Base-by-base conservation (phyloP, 2,797 vertebrate species). In the Sciurus vulgaris region DNA sequence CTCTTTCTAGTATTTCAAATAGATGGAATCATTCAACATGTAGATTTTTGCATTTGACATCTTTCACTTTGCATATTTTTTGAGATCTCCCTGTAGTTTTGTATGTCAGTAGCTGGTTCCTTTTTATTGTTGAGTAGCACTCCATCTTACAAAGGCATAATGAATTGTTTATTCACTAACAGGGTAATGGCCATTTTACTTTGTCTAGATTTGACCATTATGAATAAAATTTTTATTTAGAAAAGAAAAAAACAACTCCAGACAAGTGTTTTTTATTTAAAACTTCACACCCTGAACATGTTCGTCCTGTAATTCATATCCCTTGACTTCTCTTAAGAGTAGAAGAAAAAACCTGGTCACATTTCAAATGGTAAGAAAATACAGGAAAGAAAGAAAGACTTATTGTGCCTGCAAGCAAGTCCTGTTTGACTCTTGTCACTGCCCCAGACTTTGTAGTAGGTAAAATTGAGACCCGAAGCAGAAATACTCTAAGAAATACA, bases 341-440 rank as follows among this genome's bases (percentile, higher is more conserved):
- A 65, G 67, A 72, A 79, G 38, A 33, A 73, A 82, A 63, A 41
- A 65, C 44, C 22, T 30, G 14, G 47, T 65, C 35, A 35, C 22
- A 30, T 5, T 51, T 82, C 30, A 7, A 61, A 74, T 28, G 13
- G 5, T 35, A 41, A 38, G 44, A 61, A 67, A 38, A 65, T 2
- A 54, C 15, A 26, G 63, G 20, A 59, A 6, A 20, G 26, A 28
- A 17, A 30, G 18, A 67, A 65, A 89, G 12, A 8, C 35, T 17
- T 17, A 26, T 24, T 65, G 18, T 38, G 28, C 7, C 63, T 13
- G 5, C 5, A 20, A 59, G 28, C 24, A 51, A 33, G 67, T 18
- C 47, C 7, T 9, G 0, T 81, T 51, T 18, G 11, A 44, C 47
- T 35, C 28, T 24, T 3, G 11, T 5, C 0, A 28, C 6, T 1